phyloP scores from a whole-genome alignment of 2,113 vertebrate genomes.

The Sterrhoptilus dennistouni region DNA sequence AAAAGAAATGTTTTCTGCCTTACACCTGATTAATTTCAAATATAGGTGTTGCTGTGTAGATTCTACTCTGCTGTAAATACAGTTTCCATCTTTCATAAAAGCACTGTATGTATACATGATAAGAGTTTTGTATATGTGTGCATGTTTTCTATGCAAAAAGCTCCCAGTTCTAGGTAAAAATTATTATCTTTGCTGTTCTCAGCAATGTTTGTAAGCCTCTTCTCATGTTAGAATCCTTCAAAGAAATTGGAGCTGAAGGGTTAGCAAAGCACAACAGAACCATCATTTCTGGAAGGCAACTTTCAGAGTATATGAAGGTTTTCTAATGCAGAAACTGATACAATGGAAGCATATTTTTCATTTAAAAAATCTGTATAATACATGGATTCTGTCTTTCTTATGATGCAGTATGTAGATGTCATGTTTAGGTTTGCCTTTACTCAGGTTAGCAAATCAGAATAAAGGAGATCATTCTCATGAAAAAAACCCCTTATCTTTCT shows the following conservation, averaged over 20 bases:
- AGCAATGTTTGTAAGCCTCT: not conserved
- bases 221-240: not conserved
- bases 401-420: rapidly evolving
- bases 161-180: not conserved
- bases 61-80: not conserved
- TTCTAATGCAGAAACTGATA: not conserved
- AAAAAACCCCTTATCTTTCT: not conserved
- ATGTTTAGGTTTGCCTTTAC: not conserved
- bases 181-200: not conserved
- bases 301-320: not conserved
- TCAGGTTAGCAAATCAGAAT: not conserved
- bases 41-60: not conserved
- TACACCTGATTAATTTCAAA: not conserved
- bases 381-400: not conserved
- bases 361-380: not conserved
- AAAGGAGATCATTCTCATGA: not conserved
- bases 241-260: not conserved
- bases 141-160: not conserved
- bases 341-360: not conserved
- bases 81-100: not conserved
- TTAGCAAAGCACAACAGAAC: not conserved
- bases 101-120: not conserved
- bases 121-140: not conserved
- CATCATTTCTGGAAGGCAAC: not conserved
- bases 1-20: not conserved